Evolutionary conservation across 2,113 vertebrate genomes (phyloP).

Genomic region (Dromaius novaehollandiae): DNA sequence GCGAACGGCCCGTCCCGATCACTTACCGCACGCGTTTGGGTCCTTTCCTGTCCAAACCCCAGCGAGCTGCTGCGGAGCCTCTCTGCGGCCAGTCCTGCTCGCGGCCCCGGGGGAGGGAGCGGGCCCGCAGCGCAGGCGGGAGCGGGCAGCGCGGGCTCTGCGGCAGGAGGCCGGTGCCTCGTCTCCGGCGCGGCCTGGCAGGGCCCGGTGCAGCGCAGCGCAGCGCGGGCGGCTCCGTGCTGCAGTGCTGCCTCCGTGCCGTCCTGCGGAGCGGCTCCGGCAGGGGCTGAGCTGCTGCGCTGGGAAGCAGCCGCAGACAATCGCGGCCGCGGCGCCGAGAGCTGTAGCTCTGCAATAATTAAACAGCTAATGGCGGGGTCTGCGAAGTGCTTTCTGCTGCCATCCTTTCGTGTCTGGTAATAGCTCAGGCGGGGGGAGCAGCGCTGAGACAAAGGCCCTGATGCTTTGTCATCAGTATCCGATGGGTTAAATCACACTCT

Average conservation of each 20-base stretch:
- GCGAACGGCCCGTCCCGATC: background rate
- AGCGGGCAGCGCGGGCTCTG: background rate
- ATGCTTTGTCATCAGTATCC: background rate
- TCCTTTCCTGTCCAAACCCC: background rate
- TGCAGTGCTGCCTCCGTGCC: background rate
- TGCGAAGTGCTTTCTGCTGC: background rate
- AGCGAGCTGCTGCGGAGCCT: background rate
- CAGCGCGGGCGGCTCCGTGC: background rate
- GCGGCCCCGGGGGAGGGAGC: background rate
- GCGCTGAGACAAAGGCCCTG: background rate
- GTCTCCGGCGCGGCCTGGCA: background rate
- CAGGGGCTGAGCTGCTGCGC: background rate
- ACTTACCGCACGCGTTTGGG: background rate
- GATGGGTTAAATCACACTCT: accelerated
- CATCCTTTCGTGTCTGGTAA: background rate
- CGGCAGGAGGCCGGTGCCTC: background rate
- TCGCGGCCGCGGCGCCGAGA: background rate
- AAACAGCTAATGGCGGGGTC: background rate
- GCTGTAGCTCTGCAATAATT: background rate
- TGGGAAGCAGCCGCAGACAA: background rate
- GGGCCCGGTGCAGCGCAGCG: background rate
- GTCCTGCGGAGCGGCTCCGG: background rate
- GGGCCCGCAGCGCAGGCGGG: constrained; percentile 28
- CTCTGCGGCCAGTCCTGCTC: background rate
- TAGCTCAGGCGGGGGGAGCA: background rate